Base-by-base conservation (phyloP, 2,797 vertebrate genomes). In the Myotis vivesi region DNA sequence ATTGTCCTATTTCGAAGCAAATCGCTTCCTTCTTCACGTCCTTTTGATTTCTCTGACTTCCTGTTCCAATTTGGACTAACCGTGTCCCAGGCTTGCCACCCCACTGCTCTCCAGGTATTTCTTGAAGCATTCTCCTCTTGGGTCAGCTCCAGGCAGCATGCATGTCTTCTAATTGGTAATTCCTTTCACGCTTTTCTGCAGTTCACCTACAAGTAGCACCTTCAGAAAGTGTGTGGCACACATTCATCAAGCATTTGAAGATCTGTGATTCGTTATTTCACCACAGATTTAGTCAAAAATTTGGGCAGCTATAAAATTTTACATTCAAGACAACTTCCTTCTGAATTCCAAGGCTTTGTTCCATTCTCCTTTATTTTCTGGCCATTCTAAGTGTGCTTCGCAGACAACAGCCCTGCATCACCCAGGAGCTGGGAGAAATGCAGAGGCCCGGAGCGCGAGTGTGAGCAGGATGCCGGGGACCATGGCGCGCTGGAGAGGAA, bases 1-100 rank as follows among this genome's bases (percentile, higher is more conserved):
- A 62, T 41, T 19, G 2, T 59, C 64, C 19, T 49, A 30, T 75
- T 88, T 62, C 53, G 41, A 93, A 88, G 1, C 33, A 19, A 91
- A 76, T 89, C 53, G 59, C 66, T 91, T 80, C 92, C 64, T 89
- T 57, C 72, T 68, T 51, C 2, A 68, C 80, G 85, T 33, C 82
- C 53, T 89, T 92, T 79, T 55, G 79, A 83, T 44, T 59, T 23
- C 4, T 44, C 12, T 5, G 69, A 73, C 66, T 59, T 93, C 82
- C 91, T 75, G 22, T 86, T 73, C 94, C 66, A 51, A 75, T 44
- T 71, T 41, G 51, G 69, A 88, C 46, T 59, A 51, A 68, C 10
- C 16, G 22, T 51, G 62, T 87, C 38, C 69, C 20, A 20, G 38
- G 19, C 7, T 87, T 36, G 28, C 33, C 19, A 25, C 0, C 1